Percentiles rank a stretch among this genome's conserved stretches.
These are phyloP conservation scores for Sminthurinus signatus DNA, from an alignment of 1,140 invertebrate species.

Conservation along the genomic window DNA sequence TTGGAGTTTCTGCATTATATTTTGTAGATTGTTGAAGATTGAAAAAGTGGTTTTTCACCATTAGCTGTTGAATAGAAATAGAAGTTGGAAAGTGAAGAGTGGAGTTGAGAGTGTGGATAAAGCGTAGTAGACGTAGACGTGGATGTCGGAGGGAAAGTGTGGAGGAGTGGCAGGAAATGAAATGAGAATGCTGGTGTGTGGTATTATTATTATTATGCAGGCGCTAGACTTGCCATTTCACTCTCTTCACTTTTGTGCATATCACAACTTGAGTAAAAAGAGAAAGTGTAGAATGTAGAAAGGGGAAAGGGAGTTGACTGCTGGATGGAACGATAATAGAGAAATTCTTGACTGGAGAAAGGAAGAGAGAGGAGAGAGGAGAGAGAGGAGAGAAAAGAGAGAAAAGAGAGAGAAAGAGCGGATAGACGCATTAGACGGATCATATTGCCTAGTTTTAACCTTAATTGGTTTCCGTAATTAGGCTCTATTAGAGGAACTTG, in stretches of 20 bases:
- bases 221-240: no score
- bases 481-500: conserved; percentile 37
- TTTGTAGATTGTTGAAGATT: no score
- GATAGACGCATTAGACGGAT: conserved; percentile 37
- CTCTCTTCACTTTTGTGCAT: no score
- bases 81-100: background rate
- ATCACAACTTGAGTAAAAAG: no score
- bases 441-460: conserved; percentile 39
- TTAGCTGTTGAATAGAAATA: background rate
- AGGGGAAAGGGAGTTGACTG: background rate
- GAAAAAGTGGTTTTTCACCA: background rate
- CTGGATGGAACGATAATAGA: background rate
- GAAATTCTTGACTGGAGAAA: background rate
- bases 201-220: no score
- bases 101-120: conserved; percentile 8
- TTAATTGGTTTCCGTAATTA: conserved; percentile 42
- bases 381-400: background rate
- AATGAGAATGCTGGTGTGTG: background rate
- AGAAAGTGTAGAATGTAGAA: conserved; percentile 4
- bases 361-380: no score
- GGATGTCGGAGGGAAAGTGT: background rate
- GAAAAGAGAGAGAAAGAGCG: conserved; percentile 1
- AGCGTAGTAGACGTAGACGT: no score
- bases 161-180: conserved; percentile 4
- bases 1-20: no score